Base-by-base conservation (phyloP, 2,888 invertebrate genomes). In the Stenchaetothrips biformis region DNA sequence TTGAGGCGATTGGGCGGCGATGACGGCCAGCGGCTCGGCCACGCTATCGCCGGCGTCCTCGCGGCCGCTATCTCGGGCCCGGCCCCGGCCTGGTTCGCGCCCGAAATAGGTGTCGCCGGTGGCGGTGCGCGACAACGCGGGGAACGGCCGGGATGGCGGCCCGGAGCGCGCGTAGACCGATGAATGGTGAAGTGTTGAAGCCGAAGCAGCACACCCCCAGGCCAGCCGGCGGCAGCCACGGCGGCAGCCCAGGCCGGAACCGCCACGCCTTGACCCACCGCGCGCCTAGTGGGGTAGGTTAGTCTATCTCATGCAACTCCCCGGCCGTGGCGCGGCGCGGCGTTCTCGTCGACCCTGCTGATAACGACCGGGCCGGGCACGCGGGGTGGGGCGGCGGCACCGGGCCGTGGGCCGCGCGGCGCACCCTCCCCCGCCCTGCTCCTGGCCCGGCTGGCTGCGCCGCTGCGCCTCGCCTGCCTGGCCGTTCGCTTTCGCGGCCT, bases 201-300 rank as follows among this genome's bases (percentile, higher is more conserved):
- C 53, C 53, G 11, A 6, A 4, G 13, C 53, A 11, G 53, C 37
- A 53, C 77, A 37, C 59, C 79, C 49, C 79, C 80, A 74, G 78
- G 81, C 79, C 27, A 74, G 48, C 77, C 49, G 77, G 53, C 48
- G 79, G 81, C 80, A 74, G 80, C n/a, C n/a, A n/a, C n/a, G n/a
- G n/a, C n/a, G n/a, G 79, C 81, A 48, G 77, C 78, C 27, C 80
- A 79, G 78, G 78, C 80, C 78, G 53, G 77, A 49, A 79, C 80
- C 79, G 82, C 81, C 81, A 78, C 78, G 80, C 80, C 53, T 48
- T 78, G 80, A 74, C 79, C 79, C 67, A 80, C 81, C 80, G 21
- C 67, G 62, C 78, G 53, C 21, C 67, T 25, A 25, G 67, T 74
- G 67, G 67, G 67, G 67, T 74, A 74, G 67, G 67, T 74, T 74